Evolutionary conservation across 2,113 vertebrate genomes (phyloP).

Genomic region (Leucopsar rothschildi): DNA sequence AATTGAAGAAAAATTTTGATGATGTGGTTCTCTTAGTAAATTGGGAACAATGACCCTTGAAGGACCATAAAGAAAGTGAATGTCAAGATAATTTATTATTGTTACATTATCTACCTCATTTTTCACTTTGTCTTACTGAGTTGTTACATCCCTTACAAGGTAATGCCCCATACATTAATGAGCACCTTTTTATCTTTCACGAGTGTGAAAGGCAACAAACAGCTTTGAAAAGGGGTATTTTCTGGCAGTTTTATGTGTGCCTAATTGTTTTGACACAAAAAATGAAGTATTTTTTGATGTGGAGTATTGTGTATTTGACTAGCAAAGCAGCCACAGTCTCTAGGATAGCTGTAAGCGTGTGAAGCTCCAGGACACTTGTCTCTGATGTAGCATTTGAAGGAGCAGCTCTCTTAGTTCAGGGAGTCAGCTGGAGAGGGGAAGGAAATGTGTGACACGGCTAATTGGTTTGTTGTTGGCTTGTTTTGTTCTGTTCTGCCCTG

Average conservation of each 20-base stretch:
- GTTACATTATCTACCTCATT: constrained; percentile 80
- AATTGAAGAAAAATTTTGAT: constrained; percentile 84
- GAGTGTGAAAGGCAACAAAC: constrained; percentile 6
- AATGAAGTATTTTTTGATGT: background rate
- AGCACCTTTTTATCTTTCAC: constrained; percentile 27
- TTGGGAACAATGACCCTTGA: constrained; percentile 88
- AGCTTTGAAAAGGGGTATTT: background rate
- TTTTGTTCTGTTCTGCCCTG: constrained; percentile 41
- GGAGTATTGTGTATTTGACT: background rate
- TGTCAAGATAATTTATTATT: constrained; percentile 88
- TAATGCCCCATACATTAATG: constrained; percentile 70
- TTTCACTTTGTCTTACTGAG: constrained; percentile 75
- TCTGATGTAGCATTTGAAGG: background rate
- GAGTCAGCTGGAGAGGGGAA: background rate
- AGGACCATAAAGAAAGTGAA: constrained; percentile 84
- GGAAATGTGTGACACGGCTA: background rate
- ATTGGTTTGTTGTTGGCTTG: constrained; percentile 8
- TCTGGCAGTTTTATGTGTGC: background rate
- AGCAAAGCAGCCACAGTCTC: background rate
- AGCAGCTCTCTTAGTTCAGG: background rate
- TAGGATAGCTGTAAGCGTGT: background rate
- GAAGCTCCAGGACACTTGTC: background rate
- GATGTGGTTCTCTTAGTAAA: constrained; percentile 84
- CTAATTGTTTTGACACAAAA: background rate
- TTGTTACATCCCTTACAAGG: constrained; percentile 65